Conservation (phyloP, 2,113 vertebrate genomes). For the Manacus vitellinus region DNA sequence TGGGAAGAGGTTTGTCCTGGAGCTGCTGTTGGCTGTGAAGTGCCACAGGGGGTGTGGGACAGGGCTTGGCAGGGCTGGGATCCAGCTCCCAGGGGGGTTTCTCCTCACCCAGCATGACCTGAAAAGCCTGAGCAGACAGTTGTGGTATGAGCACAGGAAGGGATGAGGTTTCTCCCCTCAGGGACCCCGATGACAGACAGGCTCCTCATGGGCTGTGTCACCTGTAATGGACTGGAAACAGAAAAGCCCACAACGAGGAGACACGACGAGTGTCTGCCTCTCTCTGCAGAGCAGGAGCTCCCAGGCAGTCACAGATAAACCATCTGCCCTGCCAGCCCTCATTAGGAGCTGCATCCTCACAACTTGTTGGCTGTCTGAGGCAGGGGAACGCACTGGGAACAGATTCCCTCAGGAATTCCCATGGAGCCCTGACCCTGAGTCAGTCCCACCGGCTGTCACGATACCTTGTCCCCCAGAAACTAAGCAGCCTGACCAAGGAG, state of each 20-base stretch:
- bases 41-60: background rate
- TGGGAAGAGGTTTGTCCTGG: background rate
- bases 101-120: background rate
- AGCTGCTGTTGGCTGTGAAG: background rate
- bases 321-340: slow-evolving; percentile 4
- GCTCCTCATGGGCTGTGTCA: slow-evolving; percentile 72
- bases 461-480: fast-evolving
- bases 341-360: background rate
- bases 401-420: background rate
- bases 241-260: slow-evolving; percentile 71
- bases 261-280: slow-evolving; percentile 57
- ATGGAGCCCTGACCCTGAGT: background rate
- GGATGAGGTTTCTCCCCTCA: background rate
- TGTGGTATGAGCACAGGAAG: background rate
- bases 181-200: slow-evolving; percentile 63
- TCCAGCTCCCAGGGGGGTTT: background rate
- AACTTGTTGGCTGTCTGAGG: background rate
- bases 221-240: slow-evolving; percentile 87
- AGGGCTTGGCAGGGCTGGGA: background rate
- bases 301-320: slow-evolving; percentile 15
- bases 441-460: fast-evolving
- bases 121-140: background rate
- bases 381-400: background rate
- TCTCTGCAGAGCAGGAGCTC: background rate
- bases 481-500: background rate